phyloP scores from a whole-genome alignment of 2,888 invertebrate species.

The Colostygia pectinataria region DNA sequence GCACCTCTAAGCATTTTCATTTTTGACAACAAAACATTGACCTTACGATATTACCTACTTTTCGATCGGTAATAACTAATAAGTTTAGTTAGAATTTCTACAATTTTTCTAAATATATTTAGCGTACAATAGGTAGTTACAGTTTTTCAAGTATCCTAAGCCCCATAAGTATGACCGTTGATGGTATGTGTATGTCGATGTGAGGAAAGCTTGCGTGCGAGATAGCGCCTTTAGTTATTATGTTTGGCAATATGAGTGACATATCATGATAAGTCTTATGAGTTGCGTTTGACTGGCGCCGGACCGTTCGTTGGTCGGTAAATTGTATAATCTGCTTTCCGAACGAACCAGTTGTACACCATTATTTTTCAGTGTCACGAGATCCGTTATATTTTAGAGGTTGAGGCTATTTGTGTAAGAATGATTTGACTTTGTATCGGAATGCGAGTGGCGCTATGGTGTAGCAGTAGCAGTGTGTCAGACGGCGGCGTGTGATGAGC shows the following conservation, averaged over 20 bases:
- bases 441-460: slow-evolving; percentile 50
- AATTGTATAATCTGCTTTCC: slow-evolving; percentile 41
- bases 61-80: slow-evolving; percentile 52
- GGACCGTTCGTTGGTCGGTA: slow-evolving; percentile 29
- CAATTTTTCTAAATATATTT: slow-evolving; percentile 66
- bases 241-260: slow-evolving; percentile 37
- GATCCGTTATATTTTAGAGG: slow-evolving; percentile 36
- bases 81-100: slow-evolving; percentile 66
- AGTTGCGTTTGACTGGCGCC: no score
- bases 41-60: slow-evolving; percentile 55
- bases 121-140: slow-evolving; percentile 67
- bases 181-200: slow-evolving; percentile 39
- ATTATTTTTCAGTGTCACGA: slow-evolving; percentile 26
- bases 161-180: slow-evolving; percentile 46
- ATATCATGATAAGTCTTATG: slow-evolving; percentile 34
- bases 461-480: slow-evolving; percentile 35
- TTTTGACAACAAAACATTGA: slow-evolving; percentile 48
- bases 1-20: slow-evolving; percentile 40
- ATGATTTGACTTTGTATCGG: slow-evolving; percentile 49
- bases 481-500: slow-evolving; percentile 30
- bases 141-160: slow-evolving; percentile 55
- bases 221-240: slow-evolving; percentile 42
- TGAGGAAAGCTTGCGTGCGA: slow-evolving; percentile 42
- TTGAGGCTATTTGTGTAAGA: slow-evolving; percentile 50
- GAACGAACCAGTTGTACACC: slow-evolving; percentile 37